These are phyloP conservation scores for Chionoecetes opilio DNA, from an alignment of 1,140 invertebrate genomes.

Conservation along the genomic window DNA sequence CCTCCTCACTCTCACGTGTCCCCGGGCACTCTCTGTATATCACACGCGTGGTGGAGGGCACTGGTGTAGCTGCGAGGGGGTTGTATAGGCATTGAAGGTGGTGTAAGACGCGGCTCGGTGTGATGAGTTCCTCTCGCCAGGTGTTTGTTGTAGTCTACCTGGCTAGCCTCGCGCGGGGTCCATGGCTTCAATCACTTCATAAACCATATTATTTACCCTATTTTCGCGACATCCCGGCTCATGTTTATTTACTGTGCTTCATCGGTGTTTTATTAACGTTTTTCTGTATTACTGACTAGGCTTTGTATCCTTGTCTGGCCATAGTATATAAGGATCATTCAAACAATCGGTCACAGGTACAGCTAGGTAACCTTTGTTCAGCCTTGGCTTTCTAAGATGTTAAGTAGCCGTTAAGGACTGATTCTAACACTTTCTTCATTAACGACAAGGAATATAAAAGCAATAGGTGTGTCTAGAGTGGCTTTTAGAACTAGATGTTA, in stretches of 20 bases:
- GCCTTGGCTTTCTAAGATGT: background rate
- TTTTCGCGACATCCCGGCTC: no score
- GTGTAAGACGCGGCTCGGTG: background rate
- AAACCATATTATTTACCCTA: no score
- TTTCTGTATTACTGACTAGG: background rate
- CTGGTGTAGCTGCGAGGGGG: background rate
- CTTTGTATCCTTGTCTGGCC: background rate
- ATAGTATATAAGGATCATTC: background rate
- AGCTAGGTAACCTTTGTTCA: background rate
- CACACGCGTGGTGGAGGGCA: background rate
- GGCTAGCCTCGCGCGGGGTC: conserved; percentile 70
- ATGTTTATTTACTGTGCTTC: no score
- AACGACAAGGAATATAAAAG: background rate
- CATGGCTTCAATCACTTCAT: background rate
- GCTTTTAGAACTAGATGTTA: background rate
- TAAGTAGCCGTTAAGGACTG: background rate
- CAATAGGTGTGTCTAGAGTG: background rate
- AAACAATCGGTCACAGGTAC: no score
- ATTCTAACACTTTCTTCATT: background rate
- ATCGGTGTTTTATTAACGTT: background rate
- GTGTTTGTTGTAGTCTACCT: conserved; percentile 48
- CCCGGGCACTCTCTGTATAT: background rate
- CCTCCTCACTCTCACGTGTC: background rate
- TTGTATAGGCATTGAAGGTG: background rate
- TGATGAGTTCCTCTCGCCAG: background rate